phyloP scores from a whole-genome alignment of 2,888 invertebrate genomes.

The Hirtodrosophila cameraria region DNA sequence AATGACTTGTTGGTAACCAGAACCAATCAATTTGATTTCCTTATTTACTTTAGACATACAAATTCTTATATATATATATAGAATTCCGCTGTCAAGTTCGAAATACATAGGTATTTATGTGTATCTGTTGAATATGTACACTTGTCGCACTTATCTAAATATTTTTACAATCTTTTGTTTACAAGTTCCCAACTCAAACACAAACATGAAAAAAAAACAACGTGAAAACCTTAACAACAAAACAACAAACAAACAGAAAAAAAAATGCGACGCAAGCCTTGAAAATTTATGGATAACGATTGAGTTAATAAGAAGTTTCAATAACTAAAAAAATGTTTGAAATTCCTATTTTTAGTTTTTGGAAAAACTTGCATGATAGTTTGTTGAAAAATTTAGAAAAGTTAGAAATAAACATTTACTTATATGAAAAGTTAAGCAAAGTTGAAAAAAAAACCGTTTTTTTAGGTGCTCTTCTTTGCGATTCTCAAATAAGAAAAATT shows the following conservation, averaged over 20 bases:
- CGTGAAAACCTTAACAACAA: slow-evolving; percentile 1
- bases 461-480: no score
- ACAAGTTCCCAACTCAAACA: slow-evolving; percentile 44
- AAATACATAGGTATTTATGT: slow-evolving; percentile 15
- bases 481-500: no score
- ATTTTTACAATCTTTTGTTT: slow-evolving; percentile 63
- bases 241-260: slow-evolving; percentile 7
- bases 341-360: background rate
- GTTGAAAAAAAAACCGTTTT: no score
- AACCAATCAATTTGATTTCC: slow-evolving; percentile 54
- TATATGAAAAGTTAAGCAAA: no score
- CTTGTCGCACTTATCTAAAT: slow-evolving; percentile 68
- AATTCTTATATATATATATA: background rate
- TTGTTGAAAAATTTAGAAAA: no score
- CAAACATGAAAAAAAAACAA: slow-evolving; percentile 10
- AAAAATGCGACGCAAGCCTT: slow-evolving; percentile 20
- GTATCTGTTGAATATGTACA: slow-evolving; percentile 36
- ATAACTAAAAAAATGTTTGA: background rate
- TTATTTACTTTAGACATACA: slow-evolving; percentile 31
- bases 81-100: background rate
- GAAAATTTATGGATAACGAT: slow-evolving; percentile 16
- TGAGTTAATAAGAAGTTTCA: slow-evolving; percentile 24
- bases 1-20: background rate
- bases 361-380: no score
- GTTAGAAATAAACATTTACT: no score